phyloP scores from a whole-genome alignment of 2,888 invertebrate genomes.

The Xanthia icteritia region DNA sequence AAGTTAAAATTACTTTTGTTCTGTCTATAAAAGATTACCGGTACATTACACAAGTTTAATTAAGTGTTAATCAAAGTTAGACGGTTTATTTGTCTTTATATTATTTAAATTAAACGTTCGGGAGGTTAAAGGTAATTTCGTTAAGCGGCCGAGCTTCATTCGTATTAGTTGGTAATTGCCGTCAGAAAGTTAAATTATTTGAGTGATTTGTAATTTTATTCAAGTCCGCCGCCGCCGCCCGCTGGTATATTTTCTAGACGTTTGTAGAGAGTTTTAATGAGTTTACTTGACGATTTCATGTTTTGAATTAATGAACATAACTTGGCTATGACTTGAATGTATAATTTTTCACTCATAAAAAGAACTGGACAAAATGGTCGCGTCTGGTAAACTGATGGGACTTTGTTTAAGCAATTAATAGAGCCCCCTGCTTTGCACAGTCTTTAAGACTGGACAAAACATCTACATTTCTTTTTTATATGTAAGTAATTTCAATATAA shows the following conservation, averaged over 20 bases:
- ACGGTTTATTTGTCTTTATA: slow-evolving; percentile 46
- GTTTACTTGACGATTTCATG: slow-evolving; percentile 46
- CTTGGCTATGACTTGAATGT: slow-evolving; percentile 31
- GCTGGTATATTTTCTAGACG: slow-evolving; percentile 19
- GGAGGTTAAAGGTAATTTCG: slow-evolving; percentile 47
- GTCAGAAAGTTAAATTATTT: slow-evolving; percentile 63
- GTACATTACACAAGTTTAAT: slow-evolving; percentile 40
- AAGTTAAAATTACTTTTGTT: slow-evolving; percentile 42
- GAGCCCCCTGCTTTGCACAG: too few relatives aligned
- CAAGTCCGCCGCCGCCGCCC: slow-evolving; percentile 19
- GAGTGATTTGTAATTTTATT: slow-evolving; percentile 56
- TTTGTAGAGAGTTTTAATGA: slow-evolving; percentile 51
- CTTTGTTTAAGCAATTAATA: background rate
- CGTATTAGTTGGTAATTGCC: slow-evolving; percentile 61
- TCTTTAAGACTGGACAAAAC: too few relatives aligned
- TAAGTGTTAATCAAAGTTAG: slow-evolving; percentile 60
- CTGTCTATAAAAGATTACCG: slow-evolving; percentile 41
- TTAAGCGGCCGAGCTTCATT: slow-evolving; percentile 50
- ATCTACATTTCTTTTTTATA: too few relatives aligned
- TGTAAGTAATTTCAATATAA: too few relatives aligned
- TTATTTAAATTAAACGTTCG: slow-evolving; percentile 42
- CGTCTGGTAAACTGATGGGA: background rate
- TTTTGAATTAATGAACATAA: slow-evolving; percentile 38
- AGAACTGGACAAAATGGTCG: background rate
- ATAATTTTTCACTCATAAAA: slow-evolving; percentile 21